Evolutionary conservation across 92 coral and sea anemone genomes (phyloP).

Genomic region (Bergia sp.): DNA sequence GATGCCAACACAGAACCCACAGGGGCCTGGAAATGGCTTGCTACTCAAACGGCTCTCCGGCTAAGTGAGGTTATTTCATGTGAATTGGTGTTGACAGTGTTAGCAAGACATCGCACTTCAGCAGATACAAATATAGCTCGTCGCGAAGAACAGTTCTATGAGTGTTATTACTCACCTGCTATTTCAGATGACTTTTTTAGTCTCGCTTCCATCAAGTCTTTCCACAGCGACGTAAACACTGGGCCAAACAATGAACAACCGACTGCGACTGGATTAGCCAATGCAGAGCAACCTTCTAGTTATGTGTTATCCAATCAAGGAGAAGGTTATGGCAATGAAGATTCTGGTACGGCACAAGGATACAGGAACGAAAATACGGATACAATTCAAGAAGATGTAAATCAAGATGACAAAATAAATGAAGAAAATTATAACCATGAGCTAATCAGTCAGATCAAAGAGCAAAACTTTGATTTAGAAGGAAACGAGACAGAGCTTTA

Average conservation of each 20-base stretch:
- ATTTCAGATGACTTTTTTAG: slow-evolving; percentile 26
- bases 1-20: background rate
- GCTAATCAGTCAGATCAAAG: background rate
- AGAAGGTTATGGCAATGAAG: background rate
- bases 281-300: background rate
- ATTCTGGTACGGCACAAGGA: background rate
- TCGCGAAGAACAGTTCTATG: background rate
- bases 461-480: background rate
- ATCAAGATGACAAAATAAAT: background rate
- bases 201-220: background rate
- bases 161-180: background rate
- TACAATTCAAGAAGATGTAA: background rate
- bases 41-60: slow-evolving; percentile 13
- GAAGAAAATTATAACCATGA: background rate
- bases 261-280: background rate
- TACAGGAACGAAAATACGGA: too few relatives aligned
- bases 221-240: background rate
- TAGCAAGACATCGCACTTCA: slow-evolving; percentile 4
- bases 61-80: slow-evolving; percentile 10
- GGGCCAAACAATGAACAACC: background rate
- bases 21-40: slow-evolving; percentile 14
- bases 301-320: background rate
- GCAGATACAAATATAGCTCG: background rate
- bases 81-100: background rate
- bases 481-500: background rate